Evolutionary conservation across 2,113 vertebrate genomes (phyloP).

Genomic region (Dipodomys spectabilis): DNA sequence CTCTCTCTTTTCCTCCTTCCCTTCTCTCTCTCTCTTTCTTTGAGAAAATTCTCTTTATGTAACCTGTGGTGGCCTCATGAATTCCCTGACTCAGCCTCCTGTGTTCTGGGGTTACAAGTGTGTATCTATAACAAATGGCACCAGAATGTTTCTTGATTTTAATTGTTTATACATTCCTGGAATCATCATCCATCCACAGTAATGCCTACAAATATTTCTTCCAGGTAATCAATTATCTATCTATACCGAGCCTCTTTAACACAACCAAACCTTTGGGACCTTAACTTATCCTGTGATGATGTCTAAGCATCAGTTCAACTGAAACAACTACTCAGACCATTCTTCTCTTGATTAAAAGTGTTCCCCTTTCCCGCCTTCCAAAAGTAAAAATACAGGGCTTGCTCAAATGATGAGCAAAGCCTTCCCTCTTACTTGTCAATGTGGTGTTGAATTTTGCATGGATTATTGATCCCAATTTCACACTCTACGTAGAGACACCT

Average conservation of each 20-base stretch:
- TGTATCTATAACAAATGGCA: not conserved
- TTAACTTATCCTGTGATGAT: not conserved
- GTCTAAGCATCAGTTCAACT: slow-evolving; percentile 10
- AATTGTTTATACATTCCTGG: not conserved
- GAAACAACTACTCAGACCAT: not conserved
- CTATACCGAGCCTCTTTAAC: not conserved
- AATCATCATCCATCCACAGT: not conserved
- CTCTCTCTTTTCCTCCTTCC: no score
- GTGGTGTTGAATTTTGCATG: not conserved
- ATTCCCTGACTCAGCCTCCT: not conserved
- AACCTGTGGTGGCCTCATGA: not conserved
- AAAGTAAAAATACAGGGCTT: not conserved
- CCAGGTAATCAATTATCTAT: not conserved
- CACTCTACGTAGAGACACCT: not conserved
- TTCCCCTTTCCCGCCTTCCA: not conserved
- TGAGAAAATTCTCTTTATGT: not conserved
- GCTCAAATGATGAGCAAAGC: not conserved
- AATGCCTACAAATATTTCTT: not conserved
- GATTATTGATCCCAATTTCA: not conserved
- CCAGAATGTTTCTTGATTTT: slow-evolving; percentile 1
- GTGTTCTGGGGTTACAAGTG: not conserved
- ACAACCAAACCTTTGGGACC: not conserved
- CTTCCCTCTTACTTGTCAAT: not conserved
- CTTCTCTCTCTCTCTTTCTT: not conserved
- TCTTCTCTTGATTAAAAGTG: not conserved